These are phyloP conservation scores for Copsychus sechellarum DNA, from an alignment of 2,113 vertebrate genomes.

Conservation along the genomic window DNA sequence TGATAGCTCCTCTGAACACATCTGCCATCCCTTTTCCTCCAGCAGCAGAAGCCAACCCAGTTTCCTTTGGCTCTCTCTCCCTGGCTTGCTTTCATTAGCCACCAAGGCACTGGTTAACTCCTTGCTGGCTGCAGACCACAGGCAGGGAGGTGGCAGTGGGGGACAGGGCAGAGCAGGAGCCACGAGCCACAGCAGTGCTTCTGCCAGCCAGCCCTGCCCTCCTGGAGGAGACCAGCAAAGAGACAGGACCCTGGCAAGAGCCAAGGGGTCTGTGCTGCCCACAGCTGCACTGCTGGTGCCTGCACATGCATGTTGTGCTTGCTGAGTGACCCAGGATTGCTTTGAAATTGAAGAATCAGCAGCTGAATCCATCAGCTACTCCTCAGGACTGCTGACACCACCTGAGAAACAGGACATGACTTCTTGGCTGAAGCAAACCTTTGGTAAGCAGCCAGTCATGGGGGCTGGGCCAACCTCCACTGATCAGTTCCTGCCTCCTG, in stretches of 20 bases:
- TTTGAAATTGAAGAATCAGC: background rate
- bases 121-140: background rate
- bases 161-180: background rate
- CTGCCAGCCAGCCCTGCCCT: background rate
- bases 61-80: background rate
- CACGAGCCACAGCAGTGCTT: rapidly evolving
- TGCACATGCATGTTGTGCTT: background rate
- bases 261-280: background rate
- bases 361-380: background rate
- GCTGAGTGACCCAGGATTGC: background rate
- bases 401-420: rapidly evolving
- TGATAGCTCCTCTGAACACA: background rate
- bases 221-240: background rate
- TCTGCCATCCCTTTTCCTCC: background rate
- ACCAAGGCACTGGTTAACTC: background rate
- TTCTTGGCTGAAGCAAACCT: background rate
- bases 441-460: rapidly evolving
- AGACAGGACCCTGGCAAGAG: background rate
- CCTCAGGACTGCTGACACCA: background rate
- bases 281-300: background rate
- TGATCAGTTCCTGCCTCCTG: background rate
- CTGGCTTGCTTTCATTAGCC: background rate
- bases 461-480: background rate
- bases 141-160: background rate
- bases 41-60: background rate